Evolutionary conservation across 2,888 invertebrate genomes (phyloP).

Genomic region (Drosophila birchii): DNA sequence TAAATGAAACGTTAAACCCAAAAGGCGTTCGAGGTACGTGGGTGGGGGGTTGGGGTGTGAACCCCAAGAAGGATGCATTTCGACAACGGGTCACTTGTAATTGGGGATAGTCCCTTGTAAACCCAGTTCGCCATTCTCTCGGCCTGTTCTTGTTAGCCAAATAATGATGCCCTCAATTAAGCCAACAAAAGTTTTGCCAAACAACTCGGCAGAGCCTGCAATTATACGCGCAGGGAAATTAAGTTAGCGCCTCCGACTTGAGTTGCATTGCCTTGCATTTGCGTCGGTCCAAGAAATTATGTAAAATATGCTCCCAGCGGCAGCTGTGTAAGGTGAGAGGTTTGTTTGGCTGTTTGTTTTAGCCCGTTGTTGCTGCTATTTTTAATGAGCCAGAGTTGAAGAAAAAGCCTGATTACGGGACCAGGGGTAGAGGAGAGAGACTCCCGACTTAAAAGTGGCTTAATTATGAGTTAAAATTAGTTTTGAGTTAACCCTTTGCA

Average conservation of each 20-base stretch:
- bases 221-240: slow-evolving; percentile 66
- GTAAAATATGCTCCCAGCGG: slow-evolving; percentile 50
- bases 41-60: background rate
- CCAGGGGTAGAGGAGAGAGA: slow-evolving; percentile 10
- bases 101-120: slow-evolving; percentile 5
- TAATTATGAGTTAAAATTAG: slow-evolving; percentile 70
- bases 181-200: slow-evolving; percentile 65
- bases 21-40: slow-evolving; percentile 6
- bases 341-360: slow-evolving; percentile 51
- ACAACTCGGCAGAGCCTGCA: slow-evolving; percentile 64
- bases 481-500: slow-evolving; percentile 37
- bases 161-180: slow-evolving; percentile 75
- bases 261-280: slow-evolving; percentile 43
- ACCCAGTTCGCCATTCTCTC: slow-evolving; percentile 2
- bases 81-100: slow-evolving; percentile 47
- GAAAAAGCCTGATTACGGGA: slow-evolving; percentile 60
- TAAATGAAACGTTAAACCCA: slow-evolving; percentile 73
- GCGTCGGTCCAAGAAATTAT: slow-evolving; percentile 53
- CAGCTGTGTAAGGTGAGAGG: slow-evolving; percentile 57
- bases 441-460: slow-evolving; percentile 54
- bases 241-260: slow-evolving; percentile 58
- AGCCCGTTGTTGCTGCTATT: slow-evolving; percentile 21
- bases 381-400: slow-evolving; percentile 64
- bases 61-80: background rate
- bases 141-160: slow-evolving; percentile 42